phyloP scores from a whole-genome alignment of 1,140 invertebrate species.

The Eriosoma lanigerum region DNA sequence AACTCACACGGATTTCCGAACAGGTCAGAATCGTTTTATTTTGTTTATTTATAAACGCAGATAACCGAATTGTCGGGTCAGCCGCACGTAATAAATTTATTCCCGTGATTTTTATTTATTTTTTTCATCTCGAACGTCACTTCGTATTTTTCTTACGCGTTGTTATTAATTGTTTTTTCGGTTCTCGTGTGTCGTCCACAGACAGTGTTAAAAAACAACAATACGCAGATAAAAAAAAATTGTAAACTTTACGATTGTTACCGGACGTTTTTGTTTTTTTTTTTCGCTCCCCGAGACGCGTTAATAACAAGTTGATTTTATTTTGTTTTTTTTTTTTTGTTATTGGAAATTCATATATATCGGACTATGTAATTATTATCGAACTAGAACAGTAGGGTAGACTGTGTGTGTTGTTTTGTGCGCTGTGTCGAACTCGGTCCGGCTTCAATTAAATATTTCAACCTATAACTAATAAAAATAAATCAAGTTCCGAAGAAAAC shows the following conservation, averaged over 20 bases:
- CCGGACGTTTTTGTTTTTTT: neutral
- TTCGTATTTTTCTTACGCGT: neutral
- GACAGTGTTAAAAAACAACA: too few relatives aligned
- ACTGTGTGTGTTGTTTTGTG: neutral
- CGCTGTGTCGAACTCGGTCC: neutral
- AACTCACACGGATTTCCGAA: neutral
- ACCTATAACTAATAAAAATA: conserved; percentile 7
- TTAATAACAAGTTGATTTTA: conserved; percentile 35
- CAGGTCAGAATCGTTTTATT: conserved; percentile 26
- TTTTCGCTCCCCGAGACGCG: conserved; percentile 1
- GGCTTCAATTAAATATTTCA: conserved; percentile 34
- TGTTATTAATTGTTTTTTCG: conserved; percentile 11
- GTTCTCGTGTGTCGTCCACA: neutral
- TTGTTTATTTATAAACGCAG: too few relatives aligned
- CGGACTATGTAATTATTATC: conserved; percentile 30
- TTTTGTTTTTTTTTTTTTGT: too few relatives aligned
- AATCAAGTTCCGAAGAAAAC: conserved; percentile 25
- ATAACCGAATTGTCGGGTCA: neutral
- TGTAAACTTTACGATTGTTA: too few relatives aligned
- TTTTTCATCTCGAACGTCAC: neutral
- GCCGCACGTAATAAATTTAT: neutral
- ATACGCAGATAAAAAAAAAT: too few relatives aligned
- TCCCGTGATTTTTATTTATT: neutral
- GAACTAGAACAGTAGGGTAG: conserved; percentile 12
- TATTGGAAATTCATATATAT: neutral